A percentile compares a stretch with the other conserved stretches of the same genome.
phyloP scores from a whole-genome alignment of 2,888 invertebrate species.

The Scaptomyza polygonia region DNA sequence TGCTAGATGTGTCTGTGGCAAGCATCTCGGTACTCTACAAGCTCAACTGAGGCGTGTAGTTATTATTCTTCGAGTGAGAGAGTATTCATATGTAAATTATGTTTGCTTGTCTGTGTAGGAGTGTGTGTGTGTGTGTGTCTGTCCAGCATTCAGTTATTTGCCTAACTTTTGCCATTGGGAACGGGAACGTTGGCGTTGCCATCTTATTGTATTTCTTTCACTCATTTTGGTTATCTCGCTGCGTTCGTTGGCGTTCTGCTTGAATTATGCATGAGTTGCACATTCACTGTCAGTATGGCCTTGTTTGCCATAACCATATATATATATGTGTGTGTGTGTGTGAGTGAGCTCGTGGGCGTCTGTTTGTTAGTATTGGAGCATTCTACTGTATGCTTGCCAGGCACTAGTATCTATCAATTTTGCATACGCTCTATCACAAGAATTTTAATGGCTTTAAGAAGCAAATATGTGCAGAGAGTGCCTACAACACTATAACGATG shows the following conservation, averaged over 20 bases:
- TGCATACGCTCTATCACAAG: conserved; percentile 66
- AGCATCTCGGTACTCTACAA: conserved; percentile 23
- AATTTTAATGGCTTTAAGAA: conserved; percentile 62
- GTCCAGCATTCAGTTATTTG: conserved; percentile 55
- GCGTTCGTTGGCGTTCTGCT: conserved; percentile 24
- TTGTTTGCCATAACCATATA: conserved; percentile 40
- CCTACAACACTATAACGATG: conserved; percentile 18
- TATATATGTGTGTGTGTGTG: too few species aligned
- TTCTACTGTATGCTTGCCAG: conserved; percentile 19
- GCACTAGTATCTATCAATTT: conserved; percentile 71
- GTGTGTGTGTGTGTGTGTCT: conserved; percentile 9
- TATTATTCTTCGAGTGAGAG: conserved; percentile 6
- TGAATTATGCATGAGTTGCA: conserved; percentile 71
- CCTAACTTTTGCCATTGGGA: conserved; percentile 44
- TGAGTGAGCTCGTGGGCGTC: neutral
- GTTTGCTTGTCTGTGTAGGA: conserved; percentile 23
- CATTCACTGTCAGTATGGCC: conserved; percentile 68
- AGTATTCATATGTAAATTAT: conserved; percentile 54
- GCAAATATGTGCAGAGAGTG: conserved; percentile 39
- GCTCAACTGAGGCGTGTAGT: conserved; percentile 26
- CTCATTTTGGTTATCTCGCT: conserved; percentile 19
- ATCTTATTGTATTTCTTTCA: conserved; percentile 45
- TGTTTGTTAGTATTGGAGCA: neutral
- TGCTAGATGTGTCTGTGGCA: conserved; percentile 34
- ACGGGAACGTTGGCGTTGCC: conserved; percentile 21